Evolutionary conservation across 2,113 vertebrate species (phyloP).

Genomic region (Chiloscyllium plagiosum): DNA sequence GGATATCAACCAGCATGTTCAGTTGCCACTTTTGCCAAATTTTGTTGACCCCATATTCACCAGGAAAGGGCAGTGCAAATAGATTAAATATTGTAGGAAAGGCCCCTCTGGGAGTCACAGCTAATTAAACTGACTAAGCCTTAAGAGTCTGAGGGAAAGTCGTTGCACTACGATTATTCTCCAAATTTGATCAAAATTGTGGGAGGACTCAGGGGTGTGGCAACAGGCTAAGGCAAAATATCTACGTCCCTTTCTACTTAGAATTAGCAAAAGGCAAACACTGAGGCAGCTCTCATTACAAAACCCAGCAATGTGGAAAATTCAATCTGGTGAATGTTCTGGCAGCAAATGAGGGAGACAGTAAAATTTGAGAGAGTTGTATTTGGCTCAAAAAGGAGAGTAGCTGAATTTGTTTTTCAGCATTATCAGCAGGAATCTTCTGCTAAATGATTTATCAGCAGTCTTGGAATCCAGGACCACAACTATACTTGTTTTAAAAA

Average conservation of each 20-base stretch:
- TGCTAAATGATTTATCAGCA: constrained; percentile 28
- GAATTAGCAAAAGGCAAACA: background rate
- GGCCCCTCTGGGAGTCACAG: background rate
- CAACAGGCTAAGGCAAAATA: background rate
- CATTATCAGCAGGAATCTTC: background rate
- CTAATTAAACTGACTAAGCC: background rate
- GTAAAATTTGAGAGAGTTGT: constrained; percentile 12
- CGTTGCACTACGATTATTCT: background rate
- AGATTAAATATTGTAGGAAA: background rate
- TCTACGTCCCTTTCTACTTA: background rate
- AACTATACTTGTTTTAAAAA: background rate
- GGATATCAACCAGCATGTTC: background rate
- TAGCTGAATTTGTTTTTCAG: constrained; percentile 11
- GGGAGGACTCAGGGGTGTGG: background rate
- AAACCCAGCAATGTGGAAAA: background rate
- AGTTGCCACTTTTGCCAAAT: background rate
- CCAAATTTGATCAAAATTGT: background rate
- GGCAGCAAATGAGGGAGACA: background rate
- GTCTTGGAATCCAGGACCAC: constrained; percentile 12
- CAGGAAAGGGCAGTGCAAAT: background rate
- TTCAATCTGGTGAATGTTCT: constrained; percentile 2
- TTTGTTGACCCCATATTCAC: background rate
- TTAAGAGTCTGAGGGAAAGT: background rate
- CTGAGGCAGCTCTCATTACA: background rate
- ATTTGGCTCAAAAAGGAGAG: background rate